phyloP scores from a whole-genome alignment of 2,888 invertebrate species.

The Amblyjoppa fuscipennis region DNA sequence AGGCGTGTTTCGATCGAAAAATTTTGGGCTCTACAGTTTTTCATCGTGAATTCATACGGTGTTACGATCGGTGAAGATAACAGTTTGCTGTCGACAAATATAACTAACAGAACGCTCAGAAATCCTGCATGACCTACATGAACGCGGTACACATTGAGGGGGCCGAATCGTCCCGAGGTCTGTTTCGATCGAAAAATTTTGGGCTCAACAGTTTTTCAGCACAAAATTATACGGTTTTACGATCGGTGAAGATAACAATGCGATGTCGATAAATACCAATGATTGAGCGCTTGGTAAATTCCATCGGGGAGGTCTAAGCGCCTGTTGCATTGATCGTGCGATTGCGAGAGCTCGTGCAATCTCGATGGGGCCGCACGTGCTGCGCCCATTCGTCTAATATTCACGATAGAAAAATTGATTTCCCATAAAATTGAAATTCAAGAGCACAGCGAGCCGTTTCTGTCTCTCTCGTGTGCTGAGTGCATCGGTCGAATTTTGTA shows the following conservation, averaged over 20 bases:
- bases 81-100: no score
- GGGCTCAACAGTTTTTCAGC: background rate
- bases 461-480: no score
- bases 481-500: no score
- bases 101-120: no score
- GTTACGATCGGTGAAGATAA: background rate
- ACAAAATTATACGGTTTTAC: background rate
- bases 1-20: background rate
- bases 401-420: no score
- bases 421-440: no score
- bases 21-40: background rate
- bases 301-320: background rate
- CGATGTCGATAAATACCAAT: background rate
- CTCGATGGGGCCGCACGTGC: background rate
- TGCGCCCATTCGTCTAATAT: no score
- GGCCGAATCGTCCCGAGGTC: no score
- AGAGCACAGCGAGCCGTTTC: no score
- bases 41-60: background rate
- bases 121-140: background rate
- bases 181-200: background rate
- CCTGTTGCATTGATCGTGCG: slow-evolving; percentile 57
- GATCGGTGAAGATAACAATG: background rate
- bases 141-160: background rate
- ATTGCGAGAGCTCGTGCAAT: slow-evolving; percentile 72
- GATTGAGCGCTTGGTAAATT: background rate